Evolutionary conservation across 2,797 vertebrate species (phyloP), one percentile per base, ranked within the genome.

Genomic region (Ctenopoma multispine): DNA sequence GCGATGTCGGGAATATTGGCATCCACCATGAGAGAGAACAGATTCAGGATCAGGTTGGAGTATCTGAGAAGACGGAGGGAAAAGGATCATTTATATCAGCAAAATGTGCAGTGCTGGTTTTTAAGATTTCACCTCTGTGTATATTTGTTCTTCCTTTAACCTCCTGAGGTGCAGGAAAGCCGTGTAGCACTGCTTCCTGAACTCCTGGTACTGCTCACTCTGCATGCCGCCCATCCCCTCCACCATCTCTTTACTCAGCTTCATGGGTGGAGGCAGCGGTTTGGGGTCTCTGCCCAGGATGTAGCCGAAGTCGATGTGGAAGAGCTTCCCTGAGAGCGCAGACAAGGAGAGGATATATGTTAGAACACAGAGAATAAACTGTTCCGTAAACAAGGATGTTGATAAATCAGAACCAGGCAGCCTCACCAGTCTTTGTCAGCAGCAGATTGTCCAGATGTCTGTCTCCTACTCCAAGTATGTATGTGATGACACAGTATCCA

Each of bases 11-110:
- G 98, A 89, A 99, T 99, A 88, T 99, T 99, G 66, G 97, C 98
- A 78, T 99, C 98, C 90, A 99, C 98, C 98, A 99, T 99, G 77
- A 99, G 95, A 24, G 97, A 99, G 93, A 99, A 99, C 54, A 99
- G 94, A 84, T 99, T 99, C 82, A 99, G 93, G 89, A 99, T 99
- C 90, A 99, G 92, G 90, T 99, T 99, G 77, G 98, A 98, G 90
- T 99, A 99, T 87, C 98, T 98, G 91, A 57, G 62, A 27, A 76
- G 47, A 92, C 10, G n/a, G 0, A 90, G 18, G 48, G 12, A 44
- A 10, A 21, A 5, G 4, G 3, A 51, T 2, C 21, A n/a, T n/a
- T n/a, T n/a, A n/a, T n/a, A n/a, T n/a, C n/a, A n/a, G n/a, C n/a
- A n/a, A n/a, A n/a, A n/a, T n/a, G n/a, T n/a, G n/a, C n/a, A 44